phyloP scores from a whole-genome alignment of 2,113 vertebrate species.

The Thalassoma bifasciatum region DNA sequence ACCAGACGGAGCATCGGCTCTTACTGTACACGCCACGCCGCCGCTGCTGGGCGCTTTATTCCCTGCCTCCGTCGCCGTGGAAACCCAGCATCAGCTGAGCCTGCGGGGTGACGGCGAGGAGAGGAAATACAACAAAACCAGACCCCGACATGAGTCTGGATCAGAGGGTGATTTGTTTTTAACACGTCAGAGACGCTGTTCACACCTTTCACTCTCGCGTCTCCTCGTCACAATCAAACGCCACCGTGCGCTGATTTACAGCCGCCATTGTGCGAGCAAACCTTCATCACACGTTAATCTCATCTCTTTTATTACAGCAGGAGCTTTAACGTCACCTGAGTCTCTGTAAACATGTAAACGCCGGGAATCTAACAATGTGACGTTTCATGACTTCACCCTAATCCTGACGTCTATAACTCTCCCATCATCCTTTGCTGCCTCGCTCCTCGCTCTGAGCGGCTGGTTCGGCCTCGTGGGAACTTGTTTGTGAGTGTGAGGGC shows the following conservation, averaged over 20 bases:
- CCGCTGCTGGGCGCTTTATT: slow-evolving; percentile 47
- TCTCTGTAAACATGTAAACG: slow-evolving; percentile 61
- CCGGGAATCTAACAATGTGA: slow-evolving; percentile 26
- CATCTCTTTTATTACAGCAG: slow-evolving; percentile 59
- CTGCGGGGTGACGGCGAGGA: slow-evolving; percentile 55
- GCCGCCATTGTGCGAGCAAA: slow-evolving; percentile 69
- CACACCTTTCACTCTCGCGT: slow-evolving; percentile 76
- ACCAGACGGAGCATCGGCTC: slow-evolving; percentile 49
- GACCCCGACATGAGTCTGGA: slow-evolving; percentile 19
- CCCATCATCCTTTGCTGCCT: too few relatives aligned
- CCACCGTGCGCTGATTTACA: slow-evolving; percentile 73
- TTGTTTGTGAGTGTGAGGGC: slow-evolving; percentile 53
- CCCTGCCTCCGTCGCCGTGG: slow-evolving; percentile 69
- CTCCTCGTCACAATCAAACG: slow-evolving; percentile 54
- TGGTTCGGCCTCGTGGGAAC: slow-evolving; percentile 42
- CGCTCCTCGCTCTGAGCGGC: not conserved
- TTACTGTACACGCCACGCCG: slow-evolving; percentile 30
- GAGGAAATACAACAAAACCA: slow-evolving; percentile 28
- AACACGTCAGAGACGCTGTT: slow-evolving; percentile 70
- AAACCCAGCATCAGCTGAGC: slow-evolving; percentile 70
- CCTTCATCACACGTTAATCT: slow-evolving; percentile 72
- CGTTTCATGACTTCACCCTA: slow-evolving; percentile 9
- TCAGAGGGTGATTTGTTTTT: slow-evolving; percentile 67
- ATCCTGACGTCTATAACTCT: slow-evolving; percentile 3
- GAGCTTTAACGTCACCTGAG: slow-evolving; percentile 59